phyloP scores from a whole-genome alignment of 92 coral and sea anemone species.

The Phymanthus crucifer region DNA sequence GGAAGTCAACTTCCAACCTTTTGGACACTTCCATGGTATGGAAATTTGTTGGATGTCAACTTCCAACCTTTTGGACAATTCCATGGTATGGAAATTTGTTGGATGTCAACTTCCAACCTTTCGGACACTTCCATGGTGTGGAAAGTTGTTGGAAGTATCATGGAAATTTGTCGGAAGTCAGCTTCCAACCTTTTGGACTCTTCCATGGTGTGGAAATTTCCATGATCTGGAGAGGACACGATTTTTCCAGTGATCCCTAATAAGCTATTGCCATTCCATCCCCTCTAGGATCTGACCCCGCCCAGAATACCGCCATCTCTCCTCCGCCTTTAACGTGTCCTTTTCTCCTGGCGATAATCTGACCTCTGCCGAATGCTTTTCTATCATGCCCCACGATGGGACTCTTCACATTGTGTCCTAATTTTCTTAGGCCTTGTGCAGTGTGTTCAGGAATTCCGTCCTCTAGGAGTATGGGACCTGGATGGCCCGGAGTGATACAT shows the following conservation, averaged over 20 bases:
- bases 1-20: too few relatives aligned
- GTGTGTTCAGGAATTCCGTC: conserved; percentile 71
- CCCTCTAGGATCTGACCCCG: conserved; percentile 96
- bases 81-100: too few relatives aligned
- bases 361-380: conserved; percentile 84
- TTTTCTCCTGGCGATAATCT: conserved; percentile 65
- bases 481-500: conserved; percentile 45
- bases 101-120: too few relatives aligned
- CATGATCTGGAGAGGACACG: too few relatives aligned
- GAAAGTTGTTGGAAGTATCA: too few relatives aligned
- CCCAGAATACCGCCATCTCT: conserved; percentile 76
- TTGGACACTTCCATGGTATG: too few relatives aligned
- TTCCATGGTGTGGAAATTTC: too few relatives aligned
- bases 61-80: too few relatives aligned
- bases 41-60: too few relatives aligned
- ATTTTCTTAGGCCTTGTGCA: conserved; percentile 43
- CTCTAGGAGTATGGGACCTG: conserved; percentile 64
- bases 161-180: too few relatives aligned
- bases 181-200: too few relatives aligned
- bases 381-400: conserved; percentile 69
- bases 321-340: conserved; percentile 53
- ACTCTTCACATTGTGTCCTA: conserved; percentile 71
- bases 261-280: conserved; percentile 93
- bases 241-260: conserved; percentile 15
- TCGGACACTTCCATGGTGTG: too few relatives aligned